Base-by-base conservation (phyloP, 2,888 invertebrate species). In the Pachymerium ferrugineum region DNA sequence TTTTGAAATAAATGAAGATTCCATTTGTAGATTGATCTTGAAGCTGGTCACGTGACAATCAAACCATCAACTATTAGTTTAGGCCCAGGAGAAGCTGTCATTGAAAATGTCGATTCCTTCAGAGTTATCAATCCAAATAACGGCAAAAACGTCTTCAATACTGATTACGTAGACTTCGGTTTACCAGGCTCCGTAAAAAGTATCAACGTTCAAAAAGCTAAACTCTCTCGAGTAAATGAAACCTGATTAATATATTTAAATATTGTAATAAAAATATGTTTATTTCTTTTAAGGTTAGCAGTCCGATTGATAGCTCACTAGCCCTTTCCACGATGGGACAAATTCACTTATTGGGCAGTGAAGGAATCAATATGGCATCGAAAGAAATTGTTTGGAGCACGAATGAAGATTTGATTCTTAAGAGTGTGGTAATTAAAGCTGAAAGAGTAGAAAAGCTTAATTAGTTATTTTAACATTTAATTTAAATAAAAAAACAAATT, bases 341-440 rank as follows among this genome's bases (percentile, higher is more conserved):
- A 10, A 86, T 91, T 4, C 86, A 87, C 76, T 84, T 94, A 1
- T 87, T 89, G 75, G 94, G 94, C 0, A 90, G 91, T 0, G 93
- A 94, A 82, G 93, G 93, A 30, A 78, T 81, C 29, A 77, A 77
- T 42, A 78, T 82, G 74, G 77, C 79, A 30, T 81, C 90, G 10
- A 88, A 89, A 76, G 87, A 89, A 77, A 85, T 93, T 16, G 84
- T 88, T 74, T 89, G 91, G 87, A 87, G 87, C 30, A 92, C 93
- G 0, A 92, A 92, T 80, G 89, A 90, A 79, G 91, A 92, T 78
- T 88, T 94, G 35, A 86, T 87, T 76, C 83, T 94, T 0, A 90
- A 89, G 72, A 78, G 77, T 74, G 75, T 79, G 79, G 78, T 77
- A 75, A 70, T n/a, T 16, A 73, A 10, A 3, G 14, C 22, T 77